Base-by-base conservation (phyloP, 2,113 vertebrate genomes). In the Hemichromis elongatus region DNA sequence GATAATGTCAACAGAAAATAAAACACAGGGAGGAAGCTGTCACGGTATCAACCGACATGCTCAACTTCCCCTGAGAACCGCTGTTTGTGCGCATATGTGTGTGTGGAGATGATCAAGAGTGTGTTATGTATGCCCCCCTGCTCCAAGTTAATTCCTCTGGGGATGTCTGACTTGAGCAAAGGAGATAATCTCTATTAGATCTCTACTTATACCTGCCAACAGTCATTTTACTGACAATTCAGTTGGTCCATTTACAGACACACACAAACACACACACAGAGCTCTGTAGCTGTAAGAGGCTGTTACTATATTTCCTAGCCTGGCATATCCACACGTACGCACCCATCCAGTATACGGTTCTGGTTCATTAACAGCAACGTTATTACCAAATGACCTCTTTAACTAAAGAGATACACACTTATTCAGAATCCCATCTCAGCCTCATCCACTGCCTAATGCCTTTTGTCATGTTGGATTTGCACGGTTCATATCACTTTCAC, bases 1-100 rank as follows among this genome's bases (percentile, higher is more conserved):
- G 93, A 94, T 92, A 94, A 91, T 89, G 91, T 90, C 87, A 90
- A 87, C 79, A 89, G 73, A 85, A 79, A 79, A 78, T 12, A 66
- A 73, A 80, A 56, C 30, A 53, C 35, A 18, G 16, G 18, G 88
- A 88, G 91, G 91, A 95, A 93, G 89, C 73, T 33, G 88, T 89
- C 80, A 77, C 33, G 78, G 89, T 92, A 93, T 92, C 89, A 3
- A 83, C 79, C 66, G 79, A 84, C 90, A 92, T 57, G 77, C 35
- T 91, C 78, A 47, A 89, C 90, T 94, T 93, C 92, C 92, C 37
- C 81, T 59, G n/a, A 9, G 3, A 84, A 66, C 56, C 2, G 6
- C 42, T 30, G 16, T 78, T 37, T 2, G 79, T 21, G 79, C 37
- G 54, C 42, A n/a, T 81, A 5, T 1, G 77, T 52, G 47, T 9